Evolutionary conservation across 2,113 vertebrate species (phyloP).

Genomic region (Oryzias celebensis): DNA sequence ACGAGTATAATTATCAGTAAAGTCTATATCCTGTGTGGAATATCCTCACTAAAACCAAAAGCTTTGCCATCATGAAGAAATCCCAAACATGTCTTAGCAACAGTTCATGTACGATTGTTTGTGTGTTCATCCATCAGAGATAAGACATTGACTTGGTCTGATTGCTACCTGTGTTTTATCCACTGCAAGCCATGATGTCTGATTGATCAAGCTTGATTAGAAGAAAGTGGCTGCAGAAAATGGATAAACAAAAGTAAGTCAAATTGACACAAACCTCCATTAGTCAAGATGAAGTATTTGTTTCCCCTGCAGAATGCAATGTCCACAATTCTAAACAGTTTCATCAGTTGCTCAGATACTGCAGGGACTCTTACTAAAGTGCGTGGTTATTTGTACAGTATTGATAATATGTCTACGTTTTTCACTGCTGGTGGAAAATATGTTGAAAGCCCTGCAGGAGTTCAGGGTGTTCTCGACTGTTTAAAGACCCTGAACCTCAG

Average conservation of each 20-base stretch:
- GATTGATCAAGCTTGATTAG: conserved; percentile 1
- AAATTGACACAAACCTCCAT: conserved; percentile 13
- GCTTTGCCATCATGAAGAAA: no score
- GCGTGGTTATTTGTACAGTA: conserved; percentile 10
- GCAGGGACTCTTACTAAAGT: conserved; percentile 22
- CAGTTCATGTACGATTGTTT: neutral
- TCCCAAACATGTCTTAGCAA: no score
- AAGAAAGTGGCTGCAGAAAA: conserved; percentile 1
- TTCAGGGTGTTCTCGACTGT: conserved; percentile 37
- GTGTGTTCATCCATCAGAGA: neutral
- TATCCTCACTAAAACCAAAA: no score
- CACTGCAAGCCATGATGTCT: neutral
- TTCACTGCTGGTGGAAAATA: conserved; percentile 41
- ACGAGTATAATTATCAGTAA: no score
- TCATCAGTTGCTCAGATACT: conserved; percentile 25
- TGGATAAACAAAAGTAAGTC: neutral
- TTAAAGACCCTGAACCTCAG: conserved; percentile 45
- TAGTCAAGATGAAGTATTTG: conserved; percentile 21
- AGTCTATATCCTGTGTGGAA: no score
- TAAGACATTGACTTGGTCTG: neutral
- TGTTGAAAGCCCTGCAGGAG: conserved; percentile 28
- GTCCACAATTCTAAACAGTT: conserved; percentile 19
- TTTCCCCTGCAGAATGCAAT: conserved; percentile 1
- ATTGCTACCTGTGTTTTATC: neutral
- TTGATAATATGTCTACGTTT: conserved; percentile 48